These are phyloP conservation scores for Caenorhabditis uteleia DNA, from an alignment of 2,888 invertebrate species.

Conservation along the genomic window DNA sequence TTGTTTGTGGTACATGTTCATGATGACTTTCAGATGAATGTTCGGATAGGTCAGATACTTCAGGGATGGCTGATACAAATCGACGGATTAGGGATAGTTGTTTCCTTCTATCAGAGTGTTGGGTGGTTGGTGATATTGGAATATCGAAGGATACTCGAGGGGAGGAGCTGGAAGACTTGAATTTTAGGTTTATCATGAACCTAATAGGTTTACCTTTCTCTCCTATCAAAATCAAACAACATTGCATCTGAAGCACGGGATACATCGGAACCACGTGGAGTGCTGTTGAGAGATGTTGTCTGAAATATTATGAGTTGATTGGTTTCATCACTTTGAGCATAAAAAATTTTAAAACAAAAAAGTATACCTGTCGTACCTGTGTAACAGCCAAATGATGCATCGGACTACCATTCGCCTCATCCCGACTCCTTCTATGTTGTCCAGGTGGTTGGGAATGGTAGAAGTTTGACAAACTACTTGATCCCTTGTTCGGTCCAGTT, in stretches of 20 bases:
- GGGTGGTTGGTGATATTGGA: conserved; percentile 20
- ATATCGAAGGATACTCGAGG: conserved; percentile 55
- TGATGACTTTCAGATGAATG: conserved; percentile 55
- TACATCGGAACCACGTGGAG: conserved; percentile 50
- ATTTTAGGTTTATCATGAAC: not conserved
- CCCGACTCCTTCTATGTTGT: conserved; percentile 17
- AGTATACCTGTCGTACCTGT: conserved; percentile 38
- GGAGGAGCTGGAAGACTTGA: conserved; percentile 27
- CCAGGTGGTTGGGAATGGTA: conserved; percentile 53
- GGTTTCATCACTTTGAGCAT: too few species aligned
- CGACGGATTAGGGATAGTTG: conserved; percentile 18
- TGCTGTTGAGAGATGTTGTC: conserved; percentile 54
- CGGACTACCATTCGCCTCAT: conserved; percentile 12
- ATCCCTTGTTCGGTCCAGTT: conserved; percentile 23
- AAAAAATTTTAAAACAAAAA: too few species aligned
- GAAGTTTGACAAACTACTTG: conserved; percentile 45
- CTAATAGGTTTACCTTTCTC: too few species aligned
- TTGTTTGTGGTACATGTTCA: conserved; percentile 45
- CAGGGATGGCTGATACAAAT: conserved; percentile 46
- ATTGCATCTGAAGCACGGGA: conserved; percentile 37
- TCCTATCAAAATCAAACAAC: conserved; percentile 18
- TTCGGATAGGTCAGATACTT: conserved; percentile 54
- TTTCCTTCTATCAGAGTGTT: conserved; percentile 20
- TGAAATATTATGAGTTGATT: conserved; percentile 13
- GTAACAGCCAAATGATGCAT: conserved; percentile 31